Evolutionary conservation across 2,113 vertebrate genomes (phyloP), one percentile per base, ranked within the genome.

Genomic region (Ictalurus furcatus): DNA sequence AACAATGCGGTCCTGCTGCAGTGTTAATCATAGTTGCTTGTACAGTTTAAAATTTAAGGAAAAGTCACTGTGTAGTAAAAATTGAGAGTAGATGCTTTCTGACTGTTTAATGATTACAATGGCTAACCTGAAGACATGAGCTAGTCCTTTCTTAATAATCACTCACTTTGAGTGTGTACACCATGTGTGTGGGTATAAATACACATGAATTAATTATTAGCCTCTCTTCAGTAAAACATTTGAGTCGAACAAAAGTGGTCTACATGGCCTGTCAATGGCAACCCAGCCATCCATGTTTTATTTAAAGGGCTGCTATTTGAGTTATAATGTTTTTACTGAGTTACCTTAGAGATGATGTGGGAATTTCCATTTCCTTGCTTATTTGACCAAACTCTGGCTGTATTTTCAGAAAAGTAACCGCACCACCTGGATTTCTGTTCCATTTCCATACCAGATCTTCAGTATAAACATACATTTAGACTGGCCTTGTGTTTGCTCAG

Each of bases 401-500:
- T 81, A 71, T 90, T 87, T 87, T 84, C 63, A 69, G 59, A 84
- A 85, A 79, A 84, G 52, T 87, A 90, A 91, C 84, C 87, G 30
- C 87, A 88, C 67, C 8, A 65, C 67, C 74, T 88, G 58, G 34
- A 8, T 48, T 78, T 56, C 37, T 78, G 28, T 54, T 82, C 89
- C 61, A 85, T 44, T 69, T 85, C n/a, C 48, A 58, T 8, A 30
- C 34, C 44, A 87, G 90, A 80, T 90, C 88, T 86, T 84, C 79
- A 85, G 82, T 79, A 88, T 88, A 88, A 81, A 85, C 73, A 84
- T 56, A 52, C 71, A 88, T 85, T 83, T 14, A 74, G 84, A 87
- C 82, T 16, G 79, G 73, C 73, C 17, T 37, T 52, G 56, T 92
- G 90, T 93, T 93, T 90, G 86, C 69, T 85, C 88, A 92, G 92